These are phyloP conservation scores for Eulimnadia texana DNA, from an alignment of 1,140 invertebrate species.

Conservation along the genomic window DNA sequence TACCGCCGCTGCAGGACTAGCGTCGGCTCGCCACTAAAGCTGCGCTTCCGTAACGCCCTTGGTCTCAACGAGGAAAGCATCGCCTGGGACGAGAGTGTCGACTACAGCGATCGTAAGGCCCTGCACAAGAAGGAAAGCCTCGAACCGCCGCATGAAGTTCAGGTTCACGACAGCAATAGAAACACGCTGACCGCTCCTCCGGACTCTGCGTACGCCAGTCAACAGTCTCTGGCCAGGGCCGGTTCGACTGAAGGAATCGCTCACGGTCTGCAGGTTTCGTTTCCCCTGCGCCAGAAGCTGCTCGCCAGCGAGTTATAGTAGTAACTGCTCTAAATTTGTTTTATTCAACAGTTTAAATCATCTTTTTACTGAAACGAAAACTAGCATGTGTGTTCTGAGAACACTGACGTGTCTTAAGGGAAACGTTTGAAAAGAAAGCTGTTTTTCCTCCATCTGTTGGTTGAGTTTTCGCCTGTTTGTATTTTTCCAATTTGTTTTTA, in stretches of 20 bases:
- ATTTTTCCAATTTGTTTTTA: too few species aligned
- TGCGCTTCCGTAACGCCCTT: slow-evolving; percentile 9
- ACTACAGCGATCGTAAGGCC: slow-evolving; percentile 6
- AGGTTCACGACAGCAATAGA: background rate
- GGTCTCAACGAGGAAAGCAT: slow-evolving; percentile 9
- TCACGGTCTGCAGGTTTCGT: background rate
- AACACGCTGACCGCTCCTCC: background rate
- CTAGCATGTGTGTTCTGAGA: too few species aligned
- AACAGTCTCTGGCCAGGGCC: background rate
- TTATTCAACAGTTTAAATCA: background rate
- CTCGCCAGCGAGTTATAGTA: background rate
- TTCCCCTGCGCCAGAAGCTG: background rate
- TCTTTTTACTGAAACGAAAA: too few species aligned
- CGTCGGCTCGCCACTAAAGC: slow-evolving; percentile 13
- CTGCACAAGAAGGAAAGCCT: background rate
- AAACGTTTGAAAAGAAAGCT: too few species aligned
- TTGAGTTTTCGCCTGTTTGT: too few species aligned
- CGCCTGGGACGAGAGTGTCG: slow-evolving; percentile 14
- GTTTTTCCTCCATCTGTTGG: too few species aligned
- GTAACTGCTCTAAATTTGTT: background rate
- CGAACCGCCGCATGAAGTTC: background rate
- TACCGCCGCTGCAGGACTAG: slow-evolving; percentile 1
- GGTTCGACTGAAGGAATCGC: background rate
- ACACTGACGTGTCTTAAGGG: too few species aligned
- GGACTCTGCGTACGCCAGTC: background rate